Conservation (phyloP, 2,888 invertebrate species). For the Ormyrus rosae region DNA sequence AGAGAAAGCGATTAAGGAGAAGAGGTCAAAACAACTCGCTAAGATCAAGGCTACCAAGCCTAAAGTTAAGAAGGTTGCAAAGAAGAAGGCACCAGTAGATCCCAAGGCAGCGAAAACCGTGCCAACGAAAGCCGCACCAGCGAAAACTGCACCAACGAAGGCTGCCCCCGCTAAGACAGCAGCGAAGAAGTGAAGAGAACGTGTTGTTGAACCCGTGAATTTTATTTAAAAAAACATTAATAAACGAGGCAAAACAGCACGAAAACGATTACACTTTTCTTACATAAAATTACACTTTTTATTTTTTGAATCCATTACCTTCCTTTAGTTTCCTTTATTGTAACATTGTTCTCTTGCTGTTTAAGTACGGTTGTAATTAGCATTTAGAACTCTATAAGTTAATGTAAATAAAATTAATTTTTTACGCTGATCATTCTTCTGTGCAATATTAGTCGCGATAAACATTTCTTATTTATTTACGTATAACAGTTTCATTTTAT, state of each 20-base stretch:
- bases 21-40: constrained; percentile 60
- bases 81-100: constrained; percentile 31
- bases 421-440: no score
- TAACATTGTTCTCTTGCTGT: neutral
- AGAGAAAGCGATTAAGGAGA: constrained; percentile 57
- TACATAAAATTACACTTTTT: constrained; percentile 7
- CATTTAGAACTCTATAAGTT: neutral
- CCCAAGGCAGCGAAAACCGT: constrained; percentile 59
- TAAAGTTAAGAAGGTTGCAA: constrained; percentile 52
- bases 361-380: neutral
- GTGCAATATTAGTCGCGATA: no score
- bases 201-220: constrained; percentile 52
- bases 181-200: constrained; percentile 60
- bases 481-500: no score
- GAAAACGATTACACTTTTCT: constrained; percentile 41
- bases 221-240: constrained; percentile 45
- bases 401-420: neutral
- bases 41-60: constrained; percentile 60
- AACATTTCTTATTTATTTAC: no score
- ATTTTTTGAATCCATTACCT: neutral
- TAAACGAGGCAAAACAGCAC: constrained; percentile 53
- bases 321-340: neutral
- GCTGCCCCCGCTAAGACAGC: constrained; percentile 56
- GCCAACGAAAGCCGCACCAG: constrained; percentile 42
- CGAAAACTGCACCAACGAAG: constrained; percentile 56